Conservation (phyloP, 2,888 invertebrate species). For the Drosophila quinaria region DNA sequence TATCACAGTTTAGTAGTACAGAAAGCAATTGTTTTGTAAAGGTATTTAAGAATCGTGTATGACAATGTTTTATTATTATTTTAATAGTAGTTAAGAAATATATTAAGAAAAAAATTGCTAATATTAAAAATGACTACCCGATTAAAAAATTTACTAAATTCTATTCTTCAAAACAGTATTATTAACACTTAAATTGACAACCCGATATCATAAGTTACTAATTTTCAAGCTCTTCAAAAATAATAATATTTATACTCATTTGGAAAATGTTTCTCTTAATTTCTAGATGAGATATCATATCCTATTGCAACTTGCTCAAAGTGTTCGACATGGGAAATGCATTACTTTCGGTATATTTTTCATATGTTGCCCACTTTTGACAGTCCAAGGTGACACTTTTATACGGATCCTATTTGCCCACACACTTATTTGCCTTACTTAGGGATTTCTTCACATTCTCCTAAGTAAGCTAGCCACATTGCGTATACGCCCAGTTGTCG, state of each 20-base stretch:
- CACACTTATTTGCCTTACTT: background rate
- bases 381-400: conserved; percentile 50
- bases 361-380: background rate
- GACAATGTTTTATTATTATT: background rate
- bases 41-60: background rate
- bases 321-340: background rate
- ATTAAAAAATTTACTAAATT: too few relatives aligned
- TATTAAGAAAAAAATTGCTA: too few relatives aligned
- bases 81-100: background rate
- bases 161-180: too few relatives aligned
- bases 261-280: too few relatives aligned
- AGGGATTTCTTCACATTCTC: background rate
- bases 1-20: too few relatives aligned
- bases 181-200: too few relatives aligned
- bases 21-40: background rate
- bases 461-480: conserved; percentile 19
- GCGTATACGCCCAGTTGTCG: conserved; percentile 55
- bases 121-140: too few relatives aligned
- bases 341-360: background rate
- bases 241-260: too few relatives aligned
- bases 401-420: background rate
- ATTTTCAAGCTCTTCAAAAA: too few relatives aligned
- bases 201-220: too few relatives aligned
- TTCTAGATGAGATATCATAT: too few relatives aligned
- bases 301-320: too few relatives aligned